phyloP scores from a whole-genome alignment of 2,113 vertebrate species.

The Amblyopsis rosae region DNA sequence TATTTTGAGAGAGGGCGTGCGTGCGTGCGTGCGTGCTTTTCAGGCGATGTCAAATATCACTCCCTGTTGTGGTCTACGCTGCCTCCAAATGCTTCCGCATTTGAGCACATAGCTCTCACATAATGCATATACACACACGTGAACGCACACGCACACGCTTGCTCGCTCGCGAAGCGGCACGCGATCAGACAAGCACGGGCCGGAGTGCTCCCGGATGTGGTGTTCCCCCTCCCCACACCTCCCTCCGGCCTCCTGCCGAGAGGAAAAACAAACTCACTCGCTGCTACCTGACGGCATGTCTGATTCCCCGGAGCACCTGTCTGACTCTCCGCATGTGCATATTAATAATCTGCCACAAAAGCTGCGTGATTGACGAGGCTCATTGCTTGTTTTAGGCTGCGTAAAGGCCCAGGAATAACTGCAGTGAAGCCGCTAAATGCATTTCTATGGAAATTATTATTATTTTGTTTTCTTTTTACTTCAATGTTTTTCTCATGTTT shows the following conservation, averaged over 20 bases:
- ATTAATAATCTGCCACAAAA: constrained; percentile 10
- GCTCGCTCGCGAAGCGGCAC: neutral
- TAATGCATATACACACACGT: constrained; percentile 14
- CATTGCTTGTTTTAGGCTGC: too few relatives aligned
- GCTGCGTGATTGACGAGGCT: too few relatives aligned
- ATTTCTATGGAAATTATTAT: too few relatives aligned
- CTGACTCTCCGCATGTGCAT: constrained; percentile 23
- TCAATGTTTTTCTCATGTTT: too few relatives aligned
- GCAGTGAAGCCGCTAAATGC: too few relatives aligned
- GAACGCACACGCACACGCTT: too few relatives aligned
- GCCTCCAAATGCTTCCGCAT: constrained; percentile 44
- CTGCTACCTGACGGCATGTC: constrained; percentile 36
- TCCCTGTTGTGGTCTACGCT: neutral
- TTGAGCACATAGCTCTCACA: constrained; percentile 20
- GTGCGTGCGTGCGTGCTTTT: constrained; percentile 4
- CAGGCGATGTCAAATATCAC: neutral
- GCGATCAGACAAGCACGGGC: constrained; percentile 4
- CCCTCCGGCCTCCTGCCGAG: constrained; percentile 44
- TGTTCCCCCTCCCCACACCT: neutral
- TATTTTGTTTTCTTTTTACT: too few relatives aligned
- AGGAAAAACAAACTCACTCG: constrained; percentile 55
- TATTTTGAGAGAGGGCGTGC: neutral
- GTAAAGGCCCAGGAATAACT: too few relatives aligned
- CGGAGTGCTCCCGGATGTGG: constrained; percentile 18
- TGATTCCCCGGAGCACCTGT: neutral